A percentile compares a stretch with the other conserved stretches of the same genome.
These are phyloP conservation scores for Rhyacophila brunnea DNA, from an alignment of 1,140 invertebrate species.

Conservation along the genomic window DNA sequence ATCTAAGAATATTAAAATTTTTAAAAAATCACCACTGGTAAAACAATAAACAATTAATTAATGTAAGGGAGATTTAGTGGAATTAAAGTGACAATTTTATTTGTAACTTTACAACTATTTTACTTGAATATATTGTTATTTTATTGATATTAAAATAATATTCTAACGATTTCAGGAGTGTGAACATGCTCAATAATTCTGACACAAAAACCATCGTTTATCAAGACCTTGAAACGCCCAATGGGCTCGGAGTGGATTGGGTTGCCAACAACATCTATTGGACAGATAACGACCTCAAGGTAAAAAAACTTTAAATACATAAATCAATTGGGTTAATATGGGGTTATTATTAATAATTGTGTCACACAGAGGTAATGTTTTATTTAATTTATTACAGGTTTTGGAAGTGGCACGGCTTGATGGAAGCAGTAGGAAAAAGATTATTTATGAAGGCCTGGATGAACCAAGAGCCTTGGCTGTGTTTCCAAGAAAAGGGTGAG, in stretches of 20 bases:
- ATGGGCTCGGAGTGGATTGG: slow-evolving; percentile 86
- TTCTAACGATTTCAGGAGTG: slow-evolving; percentile 57
- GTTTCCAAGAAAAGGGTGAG: slow-evolving; percentile 73
- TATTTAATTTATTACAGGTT: slow-evolving; percentile 37
- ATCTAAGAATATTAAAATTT: too few relatives aligned
- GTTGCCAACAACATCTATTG: slow-evolving; percentile 87
- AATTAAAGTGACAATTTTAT: too few relatives aligned
- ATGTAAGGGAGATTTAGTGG: too few relatives aligned
- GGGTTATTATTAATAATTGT: not conserved
- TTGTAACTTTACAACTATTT: too few relatives aligned
- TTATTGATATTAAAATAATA: too few relatives aligned
- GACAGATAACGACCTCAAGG: slow-evolving; percentile 79
- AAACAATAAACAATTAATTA: too few relatives aligned
- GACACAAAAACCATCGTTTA: slow-evolving; percentile 61
- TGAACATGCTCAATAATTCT: slow-evolving; percentile 67
- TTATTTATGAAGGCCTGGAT: slow-evolving; percentile 64
- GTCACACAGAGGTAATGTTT: not conserved
- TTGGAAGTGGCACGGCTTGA: slow-evolving; percentile 82
- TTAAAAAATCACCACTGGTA: too few relatives aligned
- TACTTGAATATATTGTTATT: too few relatives aligned
- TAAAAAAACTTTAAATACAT: too few relatives aligned
- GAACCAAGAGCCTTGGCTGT: slow-evolving; percentile 77
- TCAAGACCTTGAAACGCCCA: slow-evolving; percentile 63
- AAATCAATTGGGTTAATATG: not conserved
- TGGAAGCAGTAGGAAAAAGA: slow-evolving; percentile 72